These are phyloP conservation scores for Volucella inflata DNA, from an alignment of 2,888 invertebrate genomes.

Conservation along the genomic window DNA sequence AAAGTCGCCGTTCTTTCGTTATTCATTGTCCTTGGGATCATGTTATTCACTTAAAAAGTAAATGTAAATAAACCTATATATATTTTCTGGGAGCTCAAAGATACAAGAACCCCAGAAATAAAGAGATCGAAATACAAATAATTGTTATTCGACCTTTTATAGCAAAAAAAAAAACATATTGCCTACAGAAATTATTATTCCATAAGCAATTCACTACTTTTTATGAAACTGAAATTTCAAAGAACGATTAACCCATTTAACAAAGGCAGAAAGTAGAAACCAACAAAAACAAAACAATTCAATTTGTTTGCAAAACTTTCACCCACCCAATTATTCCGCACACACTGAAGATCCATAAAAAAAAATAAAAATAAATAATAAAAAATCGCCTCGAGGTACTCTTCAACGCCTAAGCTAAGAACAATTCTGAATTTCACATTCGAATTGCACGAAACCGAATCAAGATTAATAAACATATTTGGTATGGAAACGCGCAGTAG, in stretches of 20 bases:
- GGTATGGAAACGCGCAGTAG: constrained; percentile 36
- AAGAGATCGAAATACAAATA: too few species aligned
- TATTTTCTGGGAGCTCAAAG: too few species aligned
- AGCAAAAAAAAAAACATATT: neutral
- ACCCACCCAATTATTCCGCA: constrained; percentile 47
- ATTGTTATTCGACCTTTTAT: neutral
- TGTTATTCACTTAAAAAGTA: too few species aligned
- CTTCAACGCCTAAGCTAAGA: constrained; percentile 42
- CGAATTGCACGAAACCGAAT: constrained; percentile 38
- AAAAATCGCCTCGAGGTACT: constrained; percentile 16
- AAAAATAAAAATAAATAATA: neutral
- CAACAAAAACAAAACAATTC: constrained; percentile 35
- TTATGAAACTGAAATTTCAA: neutral
- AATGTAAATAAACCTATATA: too few species aligned
- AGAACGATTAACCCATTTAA: constrained; percentile 12
- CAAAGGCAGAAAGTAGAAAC: constrained; percentile 9
- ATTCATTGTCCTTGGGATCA: too few species aligned
- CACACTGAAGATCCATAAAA: constrained; percentile 49
- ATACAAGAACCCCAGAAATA: too few species aligned
- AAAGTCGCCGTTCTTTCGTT: too few species aligned
- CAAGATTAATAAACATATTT: constrained; percentile 61
- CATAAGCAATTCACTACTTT: neutral
- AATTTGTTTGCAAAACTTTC: constrained; percentile 46
- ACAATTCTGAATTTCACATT: constrained; percentile 67
- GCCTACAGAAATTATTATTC: neutral